Evolutionary conservation across 1,140 invertebrate species (phyloP).

Genomic region (Ectropis grisescens): DNA sequence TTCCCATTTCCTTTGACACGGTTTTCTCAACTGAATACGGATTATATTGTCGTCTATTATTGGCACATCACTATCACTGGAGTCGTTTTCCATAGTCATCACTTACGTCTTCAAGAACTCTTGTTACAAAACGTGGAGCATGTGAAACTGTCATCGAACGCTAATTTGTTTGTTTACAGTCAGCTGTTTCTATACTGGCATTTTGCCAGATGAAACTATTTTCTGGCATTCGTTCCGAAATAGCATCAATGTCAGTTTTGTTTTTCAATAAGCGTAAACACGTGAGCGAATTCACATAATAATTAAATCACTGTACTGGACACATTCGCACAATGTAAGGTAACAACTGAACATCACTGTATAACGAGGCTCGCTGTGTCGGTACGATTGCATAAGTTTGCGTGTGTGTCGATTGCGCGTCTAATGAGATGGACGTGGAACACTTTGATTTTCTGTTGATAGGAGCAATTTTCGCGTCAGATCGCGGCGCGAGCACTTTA

Average conservation of each 20-base stretch:
- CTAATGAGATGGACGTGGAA: conserved; percentile 30
- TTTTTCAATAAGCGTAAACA: conserved; percentile 40
- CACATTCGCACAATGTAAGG: conserved; percentile 28
- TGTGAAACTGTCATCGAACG: conserved; percentile 28
- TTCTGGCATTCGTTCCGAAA: conserved; percentile 54
- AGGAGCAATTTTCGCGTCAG: too few relatives aligned
- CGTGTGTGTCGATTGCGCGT: conserved; percentile 34
- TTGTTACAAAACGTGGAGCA: conserved; percentile 14
- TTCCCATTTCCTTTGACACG: conserved; percentile 63
- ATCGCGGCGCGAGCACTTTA: too few relatives aligned
- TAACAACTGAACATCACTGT: conserved; percentile 37
- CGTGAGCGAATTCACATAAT: conserved; percentile 3
- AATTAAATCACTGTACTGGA: conserved; percentile 7
- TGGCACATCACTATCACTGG: conserved; percentile 55
- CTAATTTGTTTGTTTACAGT: conserved; percentile 64
- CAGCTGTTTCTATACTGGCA: conserved; percentile 56
- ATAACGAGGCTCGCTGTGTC: conserved; percentile 25
- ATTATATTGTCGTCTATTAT: conserved; percentile 65
- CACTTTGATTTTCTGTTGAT: conserved; percentile 4
- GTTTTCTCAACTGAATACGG: conserved; percentile 61
- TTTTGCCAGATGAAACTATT: conserved; percentile 43
- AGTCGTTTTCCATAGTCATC: conserved; percentile 39
- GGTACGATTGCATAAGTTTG: conserved; percentile 49
- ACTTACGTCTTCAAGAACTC: conserved; percentile 17
- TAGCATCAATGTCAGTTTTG: conserved; percentile 65